These are phyloP conservation scores for Trogon surrucura DNA, from an alignment of 2,113 vertebrate species.

Conservation along the genomic window DNA sequence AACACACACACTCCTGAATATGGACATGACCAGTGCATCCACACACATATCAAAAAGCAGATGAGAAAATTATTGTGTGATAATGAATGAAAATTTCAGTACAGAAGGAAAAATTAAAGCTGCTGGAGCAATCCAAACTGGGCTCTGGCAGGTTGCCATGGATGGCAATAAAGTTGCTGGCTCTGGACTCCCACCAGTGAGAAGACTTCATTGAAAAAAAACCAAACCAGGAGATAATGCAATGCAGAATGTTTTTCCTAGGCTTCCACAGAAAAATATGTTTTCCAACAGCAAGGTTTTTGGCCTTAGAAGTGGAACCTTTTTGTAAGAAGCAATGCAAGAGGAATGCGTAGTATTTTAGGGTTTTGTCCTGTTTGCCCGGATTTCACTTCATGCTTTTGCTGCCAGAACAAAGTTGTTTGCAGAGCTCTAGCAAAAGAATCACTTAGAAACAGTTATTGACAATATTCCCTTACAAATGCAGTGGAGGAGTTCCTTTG, in stretches of 20 bases:
- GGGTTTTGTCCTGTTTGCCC: neutral
- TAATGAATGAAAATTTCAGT: neutral
- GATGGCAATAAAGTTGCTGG: neutral
- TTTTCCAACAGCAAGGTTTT: neutral
- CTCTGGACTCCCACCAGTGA: neutral
- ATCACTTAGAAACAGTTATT: neutral
- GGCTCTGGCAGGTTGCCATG: neutral
- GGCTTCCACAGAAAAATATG: neutral
- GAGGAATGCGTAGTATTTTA: neutral
- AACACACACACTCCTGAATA: neutral
- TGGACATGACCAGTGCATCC: neutral
- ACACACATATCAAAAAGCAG: neutral
- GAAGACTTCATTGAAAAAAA: neutral
- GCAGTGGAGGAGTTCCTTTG: neutral
- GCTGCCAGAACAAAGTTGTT: neutral
- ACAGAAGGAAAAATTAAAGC: neutral
- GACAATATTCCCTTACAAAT: neutral
- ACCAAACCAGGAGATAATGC: neutral
- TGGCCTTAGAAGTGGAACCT: neutral
- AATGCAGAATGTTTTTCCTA: neutral
- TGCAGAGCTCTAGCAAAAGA: neutral
- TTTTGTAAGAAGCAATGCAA: slow-evolving; percentile 1
- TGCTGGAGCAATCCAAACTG: neutral
- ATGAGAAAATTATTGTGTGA: neutral
- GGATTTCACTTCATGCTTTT: neutral